Evolutionary conservation across 2,888 invertebrate genomes (phyloP).

Genomic region (Synanthedon tipuliformis): DNA sequence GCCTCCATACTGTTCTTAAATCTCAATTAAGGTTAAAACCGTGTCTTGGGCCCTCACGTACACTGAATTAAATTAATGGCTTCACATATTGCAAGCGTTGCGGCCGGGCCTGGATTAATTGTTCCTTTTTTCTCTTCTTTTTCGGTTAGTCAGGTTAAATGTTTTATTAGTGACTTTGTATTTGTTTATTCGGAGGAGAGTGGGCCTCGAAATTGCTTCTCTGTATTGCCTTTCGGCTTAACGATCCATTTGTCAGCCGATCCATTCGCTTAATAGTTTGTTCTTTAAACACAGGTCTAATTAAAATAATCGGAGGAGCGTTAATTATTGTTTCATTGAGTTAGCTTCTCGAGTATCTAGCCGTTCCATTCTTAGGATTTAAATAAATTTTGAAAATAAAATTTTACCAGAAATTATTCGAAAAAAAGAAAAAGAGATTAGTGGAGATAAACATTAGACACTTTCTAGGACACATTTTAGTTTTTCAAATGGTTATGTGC

Average conservation of each 20-base stretch:
- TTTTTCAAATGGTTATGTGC: too few species aligned
- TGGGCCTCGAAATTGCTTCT: slow-evolving; percentile 24
- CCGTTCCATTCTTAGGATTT: too few species aligned
- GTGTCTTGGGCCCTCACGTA: slow-evolving; percentile 61
- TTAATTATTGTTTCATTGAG: background rate
- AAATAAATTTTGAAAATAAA: too few species aligned
- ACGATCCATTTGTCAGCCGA: slow-evolving; percentile 11
- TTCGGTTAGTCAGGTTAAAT: slow-evolving; percentile 41
- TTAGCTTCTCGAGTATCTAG: too few species aligned
- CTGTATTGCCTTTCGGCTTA: slow-evolving; percentile 11
- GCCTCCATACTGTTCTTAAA: slow-evolving; percentile 57
- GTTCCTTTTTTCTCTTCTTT: slow-evolving; percentile 39
- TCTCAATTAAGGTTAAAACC: slow-evolving; percentile 69
- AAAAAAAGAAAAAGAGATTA: too few species aligned
- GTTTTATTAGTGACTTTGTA: slow-evolving; percentile 46
- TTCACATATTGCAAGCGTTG: slow-evolving; percentile 62
- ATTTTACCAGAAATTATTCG: too few species aligned
- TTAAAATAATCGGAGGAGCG: background rate
- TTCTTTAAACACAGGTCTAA: background rate
- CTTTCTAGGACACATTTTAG: too few species aligned
- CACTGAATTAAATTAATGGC: slow-evolving; percentile 69
- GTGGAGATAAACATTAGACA: too few species aligned
- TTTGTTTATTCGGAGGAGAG: slow-evolving; percentile 45
- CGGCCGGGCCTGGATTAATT: slow-evolving; percentile 52
- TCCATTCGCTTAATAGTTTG: slow-evolving; percentile 3